Conservation (phyloP, 2,888 invertebrate species). For the Hirudinaria manillensis region DNA sequence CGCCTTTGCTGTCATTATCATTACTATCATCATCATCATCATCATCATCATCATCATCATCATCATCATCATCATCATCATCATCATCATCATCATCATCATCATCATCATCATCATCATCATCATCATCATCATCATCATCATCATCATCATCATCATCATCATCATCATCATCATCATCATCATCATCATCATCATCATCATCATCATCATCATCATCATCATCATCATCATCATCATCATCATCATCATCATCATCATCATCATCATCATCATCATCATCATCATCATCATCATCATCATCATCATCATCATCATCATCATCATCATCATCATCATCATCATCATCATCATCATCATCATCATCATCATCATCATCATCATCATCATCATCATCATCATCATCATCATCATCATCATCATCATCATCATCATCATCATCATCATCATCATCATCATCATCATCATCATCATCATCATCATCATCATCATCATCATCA, state of each 20-base stretch:
- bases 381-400: conserved; percentile 19
- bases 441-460: conserved; percentile 15
- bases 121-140: conserved; percentile 15
- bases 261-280: conserved; percentile 27
- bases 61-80: conserved; percentile 28
- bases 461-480: conserved; percentile 17
- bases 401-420: conserved; percentile 21
- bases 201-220: conserved; percentile 20
- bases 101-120: conserved; percentile 2
- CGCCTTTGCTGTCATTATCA: not conserved
- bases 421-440: conserved; percentile 17
- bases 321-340: conserved; percentile 28
- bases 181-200: conserved; percentile 25
- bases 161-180: conserved; percentile 11
- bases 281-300: conserved; percentile 27
- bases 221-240: conserved; percentile 22
- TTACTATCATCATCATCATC: conserved; percentile 28
- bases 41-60: conserved; percentile 27
- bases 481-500: conserved; percentile 29
- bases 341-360: conserved; percentile 13
- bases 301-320: conserved; percentile 28
- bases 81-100: conserved; percentile 31
- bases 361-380: conserved; percentile 22
- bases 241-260: conserved; percentile 12
- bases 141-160: conserved; percentile 5